phyloP scores from a whole-genome alignment of 2,113 vertebrate genomes.

The Eulacestoma nigropectus region DNA sequence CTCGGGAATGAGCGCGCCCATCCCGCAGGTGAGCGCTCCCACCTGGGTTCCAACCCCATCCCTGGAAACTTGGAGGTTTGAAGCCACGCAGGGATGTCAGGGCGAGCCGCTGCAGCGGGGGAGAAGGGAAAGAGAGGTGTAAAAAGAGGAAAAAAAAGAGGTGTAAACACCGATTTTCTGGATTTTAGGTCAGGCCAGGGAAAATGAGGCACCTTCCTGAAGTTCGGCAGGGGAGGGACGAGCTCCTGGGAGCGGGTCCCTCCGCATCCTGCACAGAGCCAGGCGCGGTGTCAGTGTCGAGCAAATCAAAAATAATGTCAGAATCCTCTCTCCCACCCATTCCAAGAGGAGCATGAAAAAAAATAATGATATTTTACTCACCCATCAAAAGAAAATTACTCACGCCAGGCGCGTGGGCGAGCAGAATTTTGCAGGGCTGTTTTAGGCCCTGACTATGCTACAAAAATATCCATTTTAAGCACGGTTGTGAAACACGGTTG shows the following conservation, averaged over 20 bases:
- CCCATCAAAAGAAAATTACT: slow-evolving; percentile 71
- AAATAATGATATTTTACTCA: slow-evolving; percentile 64
- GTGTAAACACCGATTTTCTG: not conserved
- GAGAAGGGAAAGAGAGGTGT: not conserved
- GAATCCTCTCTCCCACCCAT: slow-evolving; percentile 54
- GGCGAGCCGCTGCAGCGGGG: not conserved
- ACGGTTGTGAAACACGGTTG: slow-evolving; percentile 48
- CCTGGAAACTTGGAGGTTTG: fast-evolving
- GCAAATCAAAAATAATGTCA: slow-evolving; percentile 26
- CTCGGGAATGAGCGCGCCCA: fast-evolving
- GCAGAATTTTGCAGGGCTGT: slow-evolving; percentile 62
- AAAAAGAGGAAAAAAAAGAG: not conserved
- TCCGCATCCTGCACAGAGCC: not conserved
- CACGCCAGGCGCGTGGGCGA: slow-evolving; percentile 63
- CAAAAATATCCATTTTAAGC: slow-evolving; percentile 62
- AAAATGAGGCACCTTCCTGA: not conserved
- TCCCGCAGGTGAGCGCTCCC: not conserved
- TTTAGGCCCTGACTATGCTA: slow-evolving; percentile 67
- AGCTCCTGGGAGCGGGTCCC: not conserved
- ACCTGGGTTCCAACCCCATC: not conserved
- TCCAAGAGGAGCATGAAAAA: slow-evolving; percentile 37
- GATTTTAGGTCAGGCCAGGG: not conserved
- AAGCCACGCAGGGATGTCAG: not conserved
- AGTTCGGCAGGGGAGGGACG: not conserved
- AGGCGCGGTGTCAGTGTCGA: not conserved